A percentile compares a stretch with the other conserved stretches of the same genome.
Evolutionary conservation across 2,888 invertebrate genomes (phyloP).

Genomic region (Nezara viridula): DNA sequence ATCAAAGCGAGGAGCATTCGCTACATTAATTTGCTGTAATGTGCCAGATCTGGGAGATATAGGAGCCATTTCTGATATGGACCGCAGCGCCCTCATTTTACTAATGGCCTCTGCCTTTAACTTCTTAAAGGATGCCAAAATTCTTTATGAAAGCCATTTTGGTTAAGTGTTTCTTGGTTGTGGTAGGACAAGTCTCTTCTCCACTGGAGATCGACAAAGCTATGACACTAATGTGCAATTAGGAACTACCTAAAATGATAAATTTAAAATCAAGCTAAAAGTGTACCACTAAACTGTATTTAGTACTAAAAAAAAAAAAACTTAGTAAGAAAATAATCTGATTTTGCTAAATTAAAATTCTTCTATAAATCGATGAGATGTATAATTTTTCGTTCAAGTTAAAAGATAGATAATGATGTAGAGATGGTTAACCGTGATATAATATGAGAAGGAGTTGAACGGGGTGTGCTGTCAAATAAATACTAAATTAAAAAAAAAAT

Average conservation of each 20-base stretch:
- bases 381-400: too few species aligned
- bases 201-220: neutral
- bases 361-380: too few species aligned
- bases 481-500: too few species aligned
- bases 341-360: too few species aligned
- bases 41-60: neutral
- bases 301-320: too few species aligned
- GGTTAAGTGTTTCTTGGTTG: neutral
- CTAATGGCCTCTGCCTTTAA: neutral
- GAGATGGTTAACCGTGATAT: too few species aligned
- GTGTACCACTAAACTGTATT: too few species aligned
- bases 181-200: neutral
- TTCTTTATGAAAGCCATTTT: neutral
- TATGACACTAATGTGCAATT: neutral
- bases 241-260: neutral
- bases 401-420: too few species aligned
- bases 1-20: neutral
- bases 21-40: neutral
- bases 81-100: neutral
- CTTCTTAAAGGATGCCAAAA: neutral
- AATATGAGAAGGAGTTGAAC: too few species aligned
- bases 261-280: too few species aligned
- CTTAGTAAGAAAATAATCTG: too few species aligned
- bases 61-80: conserved; percentile 1
- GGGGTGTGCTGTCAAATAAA: too few species aligned